Evolutionary conservation across 2,797 vertebrate genomes (phyloP).

Genomic region (Poecilia wingei): DNA sequence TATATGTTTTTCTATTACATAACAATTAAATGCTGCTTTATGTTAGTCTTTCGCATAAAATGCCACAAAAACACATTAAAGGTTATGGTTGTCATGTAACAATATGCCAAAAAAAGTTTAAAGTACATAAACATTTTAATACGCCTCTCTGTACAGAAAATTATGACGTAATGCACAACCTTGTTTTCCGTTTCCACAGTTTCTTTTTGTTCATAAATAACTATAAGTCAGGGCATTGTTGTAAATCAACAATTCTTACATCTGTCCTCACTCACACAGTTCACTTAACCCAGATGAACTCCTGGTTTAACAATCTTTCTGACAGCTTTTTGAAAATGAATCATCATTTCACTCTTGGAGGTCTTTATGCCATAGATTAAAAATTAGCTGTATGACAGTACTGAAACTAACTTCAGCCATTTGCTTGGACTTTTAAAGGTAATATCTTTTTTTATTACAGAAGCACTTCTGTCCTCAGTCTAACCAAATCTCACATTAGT

Average conservation of each 20-base stretch:
- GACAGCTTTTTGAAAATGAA: not conserved
- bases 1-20: not conserved
- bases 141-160: not conserved
- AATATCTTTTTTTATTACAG: not conserved
- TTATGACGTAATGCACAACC: not conserved
- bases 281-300: not conserved
- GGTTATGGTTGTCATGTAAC: not conserved
- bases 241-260: not conserved
- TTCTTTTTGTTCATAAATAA: not conserved
- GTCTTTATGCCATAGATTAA: not conserved
- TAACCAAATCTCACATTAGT: not conserved
- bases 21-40: not conserved
- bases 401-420: not conserved
- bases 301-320: not conserved
- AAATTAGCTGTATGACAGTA: not conserved
- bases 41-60: not conserved
- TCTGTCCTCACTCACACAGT: not conserved
- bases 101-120: not conserved
- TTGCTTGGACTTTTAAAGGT: not conserved
- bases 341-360: not conserved
- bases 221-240: not conserved
- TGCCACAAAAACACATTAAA: not conserved
- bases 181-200: not conserved
- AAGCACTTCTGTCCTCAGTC: not conserved
- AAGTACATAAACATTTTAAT: not conserved